These are phyloP conservation scores for Brotogeris chrysoptera DNA, from an alignment of 2,797 vertebrate species.

Conservation along the genomic window DNA sequence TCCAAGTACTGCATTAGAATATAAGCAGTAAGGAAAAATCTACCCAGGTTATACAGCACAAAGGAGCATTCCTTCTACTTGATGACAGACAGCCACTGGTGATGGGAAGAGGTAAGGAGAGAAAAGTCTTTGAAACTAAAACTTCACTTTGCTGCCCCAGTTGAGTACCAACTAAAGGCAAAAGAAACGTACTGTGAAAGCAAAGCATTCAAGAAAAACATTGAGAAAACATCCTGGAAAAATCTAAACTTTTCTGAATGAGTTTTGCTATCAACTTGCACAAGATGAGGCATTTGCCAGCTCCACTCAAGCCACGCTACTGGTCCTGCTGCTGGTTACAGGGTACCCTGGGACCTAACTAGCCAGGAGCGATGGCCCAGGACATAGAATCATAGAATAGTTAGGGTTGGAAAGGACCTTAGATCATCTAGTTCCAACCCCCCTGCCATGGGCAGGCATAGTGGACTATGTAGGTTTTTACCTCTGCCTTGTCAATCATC, in stretches of 20 bases:
- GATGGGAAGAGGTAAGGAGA: neutral
- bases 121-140: neutral
- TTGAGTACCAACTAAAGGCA: neutral
- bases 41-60: neutral
- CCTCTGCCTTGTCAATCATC: neutral
- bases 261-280: neutral
- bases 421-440: too few species aligned
- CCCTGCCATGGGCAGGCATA: too few species aligned
- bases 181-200: neutral
- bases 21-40: neutral
- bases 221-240: neutral
- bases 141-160: neutral
- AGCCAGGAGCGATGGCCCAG: neutral
- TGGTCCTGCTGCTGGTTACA: neutral
- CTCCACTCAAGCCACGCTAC: neutral
- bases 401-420: too few species aligned
- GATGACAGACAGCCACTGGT: neutral
- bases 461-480: neutral
- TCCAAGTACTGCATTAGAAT: neutral
- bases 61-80: neutral
- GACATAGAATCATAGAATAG: too few species aligned
- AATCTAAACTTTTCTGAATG: neutral
- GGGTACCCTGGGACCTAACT: neutral
- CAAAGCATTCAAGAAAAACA: neutral
- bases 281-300: neutral